Evolutionary conservation across 2,113 vertebrate species (phyloP).

Genomic region (Sapayoa aenigma): DNA sequence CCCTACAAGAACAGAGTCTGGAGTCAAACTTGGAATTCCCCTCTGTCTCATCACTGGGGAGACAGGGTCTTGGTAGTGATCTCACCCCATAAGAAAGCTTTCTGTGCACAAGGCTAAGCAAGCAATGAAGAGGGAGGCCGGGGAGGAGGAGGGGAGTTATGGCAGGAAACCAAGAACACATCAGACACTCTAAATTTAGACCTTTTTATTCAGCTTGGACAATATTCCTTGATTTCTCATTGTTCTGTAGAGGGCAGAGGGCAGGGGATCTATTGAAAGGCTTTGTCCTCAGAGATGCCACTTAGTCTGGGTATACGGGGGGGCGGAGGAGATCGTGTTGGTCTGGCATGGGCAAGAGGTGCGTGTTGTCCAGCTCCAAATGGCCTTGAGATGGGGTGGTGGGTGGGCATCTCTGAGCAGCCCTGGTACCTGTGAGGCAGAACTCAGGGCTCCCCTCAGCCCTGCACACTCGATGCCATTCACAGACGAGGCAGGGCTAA

Average conservation of each 20-base stretch:
- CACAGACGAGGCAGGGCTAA: fast-evolving
- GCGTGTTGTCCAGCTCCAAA: not conserved
- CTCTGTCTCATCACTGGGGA: constrained; percentile 61
- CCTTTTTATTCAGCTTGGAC: constrained; percentile 74
- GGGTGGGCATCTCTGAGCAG: not conserved
- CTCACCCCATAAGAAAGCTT: constrained; percentile 67
- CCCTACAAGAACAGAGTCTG: not conserved
- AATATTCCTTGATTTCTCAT: constrained; percentile 80
- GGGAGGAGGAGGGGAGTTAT: constrained; percentile 67
- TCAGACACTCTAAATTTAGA: constrained; percentile 81
- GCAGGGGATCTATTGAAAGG: constrained; percentile 71
- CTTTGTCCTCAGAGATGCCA: constrained; percentile 74
- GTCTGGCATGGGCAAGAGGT: not conserved
- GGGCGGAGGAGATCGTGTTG: not conserved
- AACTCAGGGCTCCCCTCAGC: not conserved
- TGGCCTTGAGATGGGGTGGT: not conserved
- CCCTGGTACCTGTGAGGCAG: not conserved
- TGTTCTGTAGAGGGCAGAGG: constrained; percentile 77
- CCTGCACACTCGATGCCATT: fast-evolving
- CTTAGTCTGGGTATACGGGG: constrained; percentile 63
- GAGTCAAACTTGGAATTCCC: constrained; percentile 72
- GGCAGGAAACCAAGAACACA: constrained; percentile 77
- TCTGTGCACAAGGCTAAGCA: constrained; percentile 27
- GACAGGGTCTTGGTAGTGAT: constrained; percentile 70
- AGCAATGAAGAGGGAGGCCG: not conserved